Evolutionary conservation across 1,140 invertebrate species (phyloP), one percentile per base, ranked within the genome.

Genomic region (Dreissena rostriformis): DNA sequence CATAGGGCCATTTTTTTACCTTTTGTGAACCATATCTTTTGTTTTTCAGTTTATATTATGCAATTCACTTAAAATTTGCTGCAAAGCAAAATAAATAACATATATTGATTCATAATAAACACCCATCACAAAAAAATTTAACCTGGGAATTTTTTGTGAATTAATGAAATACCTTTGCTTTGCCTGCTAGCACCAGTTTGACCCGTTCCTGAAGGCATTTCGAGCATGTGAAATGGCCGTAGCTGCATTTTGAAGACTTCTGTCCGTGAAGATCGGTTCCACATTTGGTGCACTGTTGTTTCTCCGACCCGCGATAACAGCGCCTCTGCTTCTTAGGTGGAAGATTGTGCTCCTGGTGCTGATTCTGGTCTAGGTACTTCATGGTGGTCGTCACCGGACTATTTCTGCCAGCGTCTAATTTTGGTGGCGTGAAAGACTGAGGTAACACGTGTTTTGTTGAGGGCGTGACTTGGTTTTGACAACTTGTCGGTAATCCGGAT

Each of bases 121-220:
- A 49, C n/a, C n/a, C n/a, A n/a, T n/a, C n/a, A n/a, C n/a, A n/a
- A n/a, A n/a, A n/a, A n/a, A n/a, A n/a, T n/a, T 70, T 28, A 28
- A 39, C 26, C 68, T 39, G 12, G 4, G 26, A n/a, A 11, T n/a
- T 70, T 11, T 39, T 0, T 12, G 24, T 24, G 24, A 26, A 26
- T 26, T 70, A n/a, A 14, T 74, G 24, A 77, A 28, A 39, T 67
- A 89, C 89, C 82, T 88, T 88, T 68, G 86, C 86, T 85, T 87
- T 87, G n/a, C 85, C 90, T 14, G 89, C 89, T 22, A 91, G 85
- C 24, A 91, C 86, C n/a, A 86, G 84, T 71, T 91, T 91, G 11
- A 90, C 91, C 53, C 88, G 87, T 75, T 85, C 86, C 72, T 91
- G 88, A 73, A 91, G 73, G 84, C 90, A 91, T 6, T 72, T 86